These are phyloP conservation scores for Odontamblyopus lacepedii DNA, from an alignment of 2,797 vertebrate species.

Conservation along the genomic window DNA sequence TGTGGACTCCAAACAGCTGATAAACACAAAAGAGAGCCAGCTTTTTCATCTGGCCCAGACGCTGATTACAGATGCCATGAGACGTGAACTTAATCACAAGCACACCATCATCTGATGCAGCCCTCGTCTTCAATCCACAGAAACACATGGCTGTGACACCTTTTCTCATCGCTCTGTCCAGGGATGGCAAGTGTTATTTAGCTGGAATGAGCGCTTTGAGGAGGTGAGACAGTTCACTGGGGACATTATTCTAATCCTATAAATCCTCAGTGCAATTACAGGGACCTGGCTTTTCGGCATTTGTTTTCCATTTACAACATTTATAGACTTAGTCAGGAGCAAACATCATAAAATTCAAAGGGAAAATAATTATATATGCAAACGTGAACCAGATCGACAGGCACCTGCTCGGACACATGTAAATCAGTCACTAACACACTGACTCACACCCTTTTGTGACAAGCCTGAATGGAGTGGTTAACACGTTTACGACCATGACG, in stretches of 20 bases:
- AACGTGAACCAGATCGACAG: conserved; percentile 37
- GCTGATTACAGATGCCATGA: conserved; percentile 83
- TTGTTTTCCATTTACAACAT: conserved; percentile 17
- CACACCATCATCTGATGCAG: conserved; percentile 79
- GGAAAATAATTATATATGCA: conserved; percentile 31
- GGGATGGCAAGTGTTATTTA: conserved; percentile 51
- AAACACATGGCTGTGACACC: conserved; percentile 69
- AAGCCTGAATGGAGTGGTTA: conserved; percentile 57
- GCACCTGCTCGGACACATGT: conserved; percentile 63
- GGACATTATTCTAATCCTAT: conserved; percentile 14
- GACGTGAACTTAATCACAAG: conserved; percentile 78
- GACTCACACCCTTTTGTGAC: conserved; percentile 61
- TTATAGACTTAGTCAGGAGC: conserved; percentile 12
- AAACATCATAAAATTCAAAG: conserved; percentile 18
- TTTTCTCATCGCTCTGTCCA: conserved; percentile 64
- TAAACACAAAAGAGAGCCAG: conserved; percentile 73
- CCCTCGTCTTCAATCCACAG: conserved; percentile 63
- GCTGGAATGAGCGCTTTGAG: conserved; percentile 33
- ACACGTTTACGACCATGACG: conserved; percentile 69
- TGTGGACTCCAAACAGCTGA: conserved; percentile 82
- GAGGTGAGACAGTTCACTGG: conserved; percentile 20
- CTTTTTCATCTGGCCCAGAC: conserved; percentile 82
- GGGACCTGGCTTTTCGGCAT: conserved; percentile 4
- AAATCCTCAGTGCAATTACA: conserved; percentile 6
- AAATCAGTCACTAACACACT: conserved; percentile 66